Percentiles rank a stretch among this genome's conserved stretches.
Conservation (phyloP, 37 sponge, comb jelly and placozoan genomes). For the Hexactinellida sp. region DNA sequence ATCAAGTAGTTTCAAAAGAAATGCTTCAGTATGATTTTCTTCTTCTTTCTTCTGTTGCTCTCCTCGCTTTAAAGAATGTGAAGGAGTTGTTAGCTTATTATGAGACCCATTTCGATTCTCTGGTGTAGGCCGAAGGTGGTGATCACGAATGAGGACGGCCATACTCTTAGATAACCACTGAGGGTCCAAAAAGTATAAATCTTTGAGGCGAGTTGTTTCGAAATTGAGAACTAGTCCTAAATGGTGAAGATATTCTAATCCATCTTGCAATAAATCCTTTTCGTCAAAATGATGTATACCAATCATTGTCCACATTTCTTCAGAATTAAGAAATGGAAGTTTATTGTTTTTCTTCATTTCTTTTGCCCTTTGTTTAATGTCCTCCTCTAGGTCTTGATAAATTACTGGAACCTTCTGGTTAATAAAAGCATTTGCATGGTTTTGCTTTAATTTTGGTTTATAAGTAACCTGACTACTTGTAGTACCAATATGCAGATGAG, state of each 20-base stretch:
- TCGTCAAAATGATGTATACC: neutral
- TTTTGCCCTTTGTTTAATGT: neutral
- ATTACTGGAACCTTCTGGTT: neutral
- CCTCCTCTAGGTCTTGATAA: neutral
- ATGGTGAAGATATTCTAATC: constrained; percentile 5
- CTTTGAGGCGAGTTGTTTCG: neutral
- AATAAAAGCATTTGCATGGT: neutral
- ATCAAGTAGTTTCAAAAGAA: neutral
- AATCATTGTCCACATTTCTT: neutral
- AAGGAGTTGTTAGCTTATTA: too few species aligned
- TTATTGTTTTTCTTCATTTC: neutral
- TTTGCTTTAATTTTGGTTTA: neutral
- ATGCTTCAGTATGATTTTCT: neutral
- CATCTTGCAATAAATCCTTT: constrained; percentile 16
- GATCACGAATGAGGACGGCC: neutral
- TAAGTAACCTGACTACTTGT: neutral
- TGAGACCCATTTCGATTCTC: too few species aligned
- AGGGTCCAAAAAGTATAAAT: neutral
- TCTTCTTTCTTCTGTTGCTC: neutral
- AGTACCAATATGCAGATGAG: neutral
- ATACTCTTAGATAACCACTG: constrained; percentile 15
- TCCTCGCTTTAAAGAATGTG: too few species aligned
- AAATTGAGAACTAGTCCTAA: neutral
- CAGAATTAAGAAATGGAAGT: neutral
- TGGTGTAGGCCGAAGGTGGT: constrained; percentile 4